phyloP scores from a whole-genome alignment of 2,113 vertebrate species.

The Cyanoderma ruficeps region DNA sequence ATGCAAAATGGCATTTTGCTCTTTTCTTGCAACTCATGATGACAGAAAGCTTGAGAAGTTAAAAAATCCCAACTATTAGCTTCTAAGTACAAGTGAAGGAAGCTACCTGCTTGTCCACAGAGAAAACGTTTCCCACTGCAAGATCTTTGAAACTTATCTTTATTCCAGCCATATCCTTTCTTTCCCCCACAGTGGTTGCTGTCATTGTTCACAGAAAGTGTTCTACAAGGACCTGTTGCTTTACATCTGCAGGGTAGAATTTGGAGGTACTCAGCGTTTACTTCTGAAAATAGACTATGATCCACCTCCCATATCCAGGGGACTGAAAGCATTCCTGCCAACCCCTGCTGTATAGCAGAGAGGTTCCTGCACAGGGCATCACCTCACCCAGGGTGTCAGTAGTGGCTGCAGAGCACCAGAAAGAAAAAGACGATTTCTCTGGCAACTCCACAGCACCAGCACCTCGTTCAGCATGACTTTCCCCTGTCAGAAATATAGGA shows the following conservation, averaged over 20 bases:
- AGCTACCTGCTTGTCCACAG: not conserved
- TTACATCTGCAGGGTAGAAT: not conserved
- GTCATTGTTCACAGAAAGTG: not conserved
- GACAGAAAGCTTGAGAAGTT: not conserved
- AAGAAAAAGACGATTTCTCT: not conserved
- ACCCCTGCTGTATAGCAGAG: not conserved
- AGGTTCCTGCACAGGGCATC: not conserved
- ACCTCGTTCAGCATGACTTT: not conserved
- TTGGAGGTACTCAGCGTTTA: not conserved
- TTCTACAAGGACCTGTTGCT: not conserved
- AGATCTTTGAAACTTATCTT: not conserved
- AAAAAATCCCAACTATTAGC: not conserved
- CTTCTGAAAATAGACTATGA: not conserved
- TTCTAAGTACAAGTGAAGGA: not conserved
- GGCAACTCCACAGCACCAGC: not conserved
- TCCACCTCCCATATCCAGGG: not conserved
- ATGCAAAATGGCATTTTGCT: not conserved
- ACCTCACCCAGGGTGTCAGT: not conserved
- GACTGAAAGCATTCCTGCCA: not conserved
- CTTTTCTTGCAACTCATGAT: not conserved
- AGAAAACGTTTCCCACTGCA: not conserved
- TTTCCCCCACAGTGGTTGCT: not conserved
- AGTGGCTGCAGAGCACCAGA: rapidly evolving
- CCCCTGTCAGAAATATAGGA: not conserved
- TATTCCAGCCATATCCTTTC: not conserved